Base-by-base conservation (phyloP, 2,113 vertebrate genomes). In the Pterophyllum scalare region DNA sequence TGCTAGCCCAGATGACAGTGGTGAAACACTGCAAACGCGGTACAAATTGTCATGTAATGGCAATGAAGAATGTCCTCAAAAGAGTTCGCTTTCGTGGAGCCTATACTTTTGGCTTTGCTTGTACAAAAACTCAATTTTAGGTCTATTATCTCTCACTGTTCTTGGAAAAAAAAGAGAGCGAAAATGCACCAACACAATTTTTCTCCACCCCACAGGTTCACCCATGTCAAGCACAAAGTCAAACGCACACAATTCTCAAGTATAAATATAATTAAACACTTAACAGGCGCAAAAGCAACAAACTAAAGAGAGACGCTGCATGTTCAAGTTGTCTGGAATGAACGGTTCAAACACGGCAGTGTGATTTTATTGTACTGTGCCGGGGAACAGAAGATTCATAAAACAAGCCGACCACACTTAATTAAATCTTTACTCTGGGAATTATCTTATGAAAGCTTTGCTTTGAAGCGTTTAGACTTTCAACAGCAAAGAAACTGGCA, bases 401-500 rank as follows among this genome's bases (percentile, higher is more conserved):
- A 86, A 88, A 90, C 79, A 87, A 91, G 88, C 52, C 6, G 17
- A 83, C 85, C 76, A 1, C 83, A 77, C 84, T 91, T 92, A 89
- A 92, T 88, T 89, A 88, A 89, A 87, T 87, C 82, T 81, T 40
- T 74, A 64, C 84, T 88, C 20, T 58, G 82, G 79, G 90, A 92
- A 89, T 89, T 87, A 92, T 89, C 84, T 89, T 33, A 0, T 77
- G 85, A 81, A 92, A 92, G 88, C 81, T 62, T 90, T 80, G 87
- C 60, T 43, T 82, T 35, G 64, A 77, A 59, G 84, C 80, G 40
- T 79, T 87, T 59, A 72, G 35, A 81, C 80, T 79, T 89, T 80
- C 43, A 84, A 85, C 81, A 81, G 83, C 83, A 57, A 40, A 77
- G 79, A 64, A 82, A 81, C 58, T 89, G 82, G 84, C 88, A 83